Base-by-base conservation (phyloP, 2,113 vertebrate species). In the Pogonocichla stellata region DNA sequence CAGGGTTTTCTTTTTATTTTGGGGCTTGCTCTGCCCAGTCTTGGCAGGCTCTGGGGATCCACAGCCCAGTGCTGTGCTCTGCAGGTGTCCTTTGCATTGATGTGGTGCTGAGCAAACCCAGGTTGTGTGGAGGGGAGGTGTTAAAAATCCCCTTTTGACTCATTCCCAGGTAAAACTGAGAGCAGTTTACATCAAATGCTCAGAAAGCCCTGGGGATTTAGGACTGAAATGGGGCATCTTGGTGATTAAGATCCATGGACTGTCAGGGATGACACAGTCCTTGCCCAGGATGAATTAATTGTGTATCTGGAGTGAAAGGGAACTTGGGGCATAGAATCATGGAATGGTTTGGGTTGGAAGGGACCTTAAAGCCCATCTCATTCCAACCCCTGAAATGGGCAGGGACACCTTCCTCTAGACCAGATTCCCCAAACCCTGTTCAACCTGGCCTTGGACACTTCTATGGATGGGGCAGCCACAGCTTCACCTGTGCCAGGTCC, bases 391-490 rank as follows among this genome's bases (percentile, higher is more conserved):
- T 57, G 26, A 6, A 26, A 19, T 6, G 33, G 33, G 5, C 22
- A 43, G 36, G 19, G 36, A 43, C 12, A 51, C 1, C 4, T 80
- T 8, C 43, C 51, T 11, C 51, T 51, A 4, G 4, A 10, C 23
- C 33, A 66, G 19, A 3, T 8, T 58, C 8, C 4, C 14, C 26
- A 72, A 50, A 8, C 26, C 58, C 22, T 0, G 0, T n/a, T 19
- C 53, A 38, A 0, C 23, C 26, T 24, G 43, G 26, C 23, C 12
- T 45, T 38, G 60, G 3, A 45, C 77, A n/a, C 10, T 51, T 14
- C 60, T 28, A 66, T 10, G 13, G 28, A n/a, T 45, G 36, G 33
- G 12, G 7, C 28, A 66, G 33, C 51, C 36, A 38, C 23, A 58
- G 15, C 25, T 66, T n/a, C 15, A 45, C 23, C 26, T 43, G 19